Evolutionary conservation across 2,113 vertebrate species (phyloP).

Genomic region (Thymallus thymallus): DNA sequence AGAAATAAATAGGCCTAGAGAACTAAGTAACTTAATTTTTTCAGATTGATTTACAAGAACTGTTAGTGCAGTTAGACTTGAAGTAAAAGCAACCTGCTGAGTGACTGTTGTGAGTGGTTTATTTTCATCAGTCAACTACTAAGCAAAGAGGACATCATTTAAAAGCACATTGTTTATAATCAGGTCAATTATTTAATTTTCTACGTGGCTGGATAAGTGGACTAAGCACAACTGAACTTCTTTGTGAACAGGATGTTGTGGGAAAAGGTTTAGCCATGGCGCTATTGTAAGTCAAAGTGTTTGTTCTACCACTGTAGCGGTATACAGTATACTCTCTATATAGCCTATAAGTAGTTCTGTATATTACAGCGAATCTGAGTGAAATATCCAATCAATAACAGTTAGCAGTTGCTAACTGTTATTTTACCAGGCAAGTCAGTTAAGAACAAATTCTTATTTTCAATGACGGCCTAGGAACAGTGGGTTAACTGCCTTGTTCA

Average conservation of each 20-base stretch:
- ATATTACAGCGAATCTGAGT: no score
- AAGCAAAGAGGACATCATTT: neutral
- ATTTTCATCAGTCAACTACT: no score
- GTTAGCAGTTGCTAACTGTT: no score
- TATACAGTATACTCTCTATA: no score
- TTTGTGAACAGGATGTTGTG: neutral
- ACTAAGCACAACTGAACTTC: neutral
- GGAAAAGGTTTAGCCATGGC: neutral
- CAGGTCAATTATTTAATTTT: slow-evolving; percentile 4
- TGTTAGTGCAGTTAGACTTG: neutral
- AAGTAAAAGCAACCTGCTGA: neutral
- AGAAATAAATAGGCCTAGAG: neutral
- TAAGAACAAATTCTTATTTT: no score
- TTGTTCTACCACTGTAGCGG: no score
- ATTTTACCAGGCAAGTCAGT: no score
- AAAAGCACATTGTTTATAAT: neutral
- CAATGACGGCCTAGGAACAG: no score
- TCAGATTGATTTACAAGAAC: no score
- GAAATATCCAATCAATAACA: neutral
- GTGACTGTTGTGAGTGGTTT: no score
- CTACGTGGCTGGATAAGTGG: neutral
- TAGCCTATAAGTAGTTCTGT: no score
- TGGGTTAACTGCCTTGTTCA: no score
- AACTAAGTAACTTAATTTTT: neutral
- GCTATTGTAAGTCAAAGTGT: neutral